phyloP scores from a whole-genome alignment of 2,113 vertebrate genomes.

The Mola mola region DNA sequence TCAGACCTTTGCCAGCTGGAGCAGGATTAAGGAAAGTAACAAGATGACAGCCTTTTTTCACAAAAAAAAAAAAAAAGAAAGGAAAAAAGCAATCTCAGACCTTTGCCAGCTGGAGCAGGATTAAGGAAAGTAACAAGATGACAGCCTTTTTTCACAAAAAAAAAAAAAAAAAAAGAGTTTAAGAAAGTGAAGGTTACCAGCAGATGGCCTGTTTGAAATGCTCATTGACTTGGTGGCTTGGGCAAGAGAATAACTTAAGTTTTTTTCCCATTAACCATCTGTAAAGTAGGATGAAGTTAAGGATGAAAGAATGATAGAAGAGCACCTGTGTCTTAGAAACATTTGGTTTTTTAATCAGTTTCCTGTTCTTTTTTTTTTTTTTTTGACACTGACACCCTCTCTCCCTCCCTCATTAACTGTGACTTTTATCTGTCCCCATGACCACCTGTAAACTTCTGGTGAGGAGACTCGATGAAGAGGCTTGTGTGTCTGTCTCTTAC shows the following conservation, averaged over 20 bases:
- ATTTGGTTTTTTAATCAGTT: conserved; percentile 62
- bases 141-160: not conserved
- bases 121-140: not conserved
- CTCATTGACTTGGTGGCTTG: not conserved
- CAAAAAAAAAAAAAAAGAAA: not conserved
- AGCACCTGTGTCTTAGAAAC: conserved; percentile 49
- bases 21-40: not conserved
- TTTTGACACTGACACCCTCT: conserved; percentile 22
- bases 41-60: not conserved
- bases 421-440: conserved; percentile 71
- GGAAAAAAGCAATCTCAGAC: no score
- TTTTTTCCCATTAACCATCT: no score
- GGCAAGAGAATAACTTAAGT: conserved; percentile 9
- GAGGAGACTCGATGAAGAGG: conserved; percentile 33
- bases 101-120: not conserved
- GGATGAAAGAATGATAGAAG: conserved; percentile 6
- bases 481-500: conserved; percentile 31
- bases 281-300: conserved; percentile 21
- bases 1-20: not conserved
- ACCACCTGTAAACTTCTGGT: conserved; percentile 69
- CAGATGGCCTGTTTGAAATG: conserved; percentile 32
- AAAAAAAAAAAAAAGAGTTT: not conserved
- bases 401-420: conserved; percentile 40
- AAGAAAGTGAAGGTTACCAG: conserved; percentile 22
- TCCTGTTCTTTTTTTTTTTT: conserved; percentile 20